phyloP scores from a whole-genome alignment of 2,113 vertebrate genomes.

The Copsychus sechellarum region DNA sequence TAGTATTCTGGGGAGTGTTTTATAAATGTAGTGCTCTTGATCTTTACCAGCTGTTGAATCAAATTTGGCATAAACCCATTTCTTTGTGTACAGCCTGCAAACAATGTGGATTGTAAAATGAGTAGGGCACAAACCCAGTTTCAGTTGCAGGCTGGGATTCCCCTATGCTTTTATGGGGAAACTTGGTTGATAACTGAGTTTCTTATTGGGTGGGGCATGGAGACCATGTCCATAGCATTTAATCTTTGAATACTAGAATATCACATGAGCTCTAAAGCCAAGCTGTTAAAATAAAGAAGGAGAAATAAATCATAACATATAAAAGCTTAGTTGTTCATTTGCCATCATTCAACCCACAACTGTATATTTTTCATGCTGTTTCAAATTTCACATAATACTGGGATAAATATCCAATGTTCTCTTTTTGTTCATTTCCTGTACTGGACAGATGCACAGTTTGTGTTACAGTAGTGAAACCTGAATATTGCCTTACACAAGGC shows the following conservation, averaged over 20 bases:
- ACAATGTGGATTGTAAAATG: slow-evolving; percentile 30
- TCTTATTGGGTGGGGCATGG: neutral
- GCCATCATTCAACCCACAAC: neutral
- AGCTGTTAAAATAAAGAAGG: neutral
- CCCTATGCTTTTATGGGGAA: slow-evolving; percentile 1
- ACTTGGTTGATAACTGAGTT: slow-evolving; percentile 21
- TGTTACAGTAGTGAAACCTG: neutral
- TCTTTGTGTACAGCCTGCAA: slow-evolving; percentile 22
- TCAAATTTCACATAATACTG: neutral
- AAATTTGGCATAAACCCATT: neutral
- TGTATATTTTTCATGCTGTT: neutral
- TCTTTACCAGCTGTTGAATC: slow-evolving; percentile 4
- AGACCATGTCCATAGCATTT: neutral
- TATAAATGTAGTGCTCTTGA: neutral
- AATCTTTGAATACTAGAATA: slow-evolving; percentile 7
- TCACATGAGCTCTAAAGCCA: neutral
- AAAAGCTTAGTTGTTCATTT: neutral
- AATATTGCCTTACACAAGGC: neutral
- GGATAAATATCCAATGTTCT: neutral
- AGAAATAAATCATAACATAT: neutral
- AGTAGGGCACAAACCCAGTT: slow-evolving; percentile 4
- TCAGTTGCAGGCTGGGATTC: slow-evolving; percentile 46
- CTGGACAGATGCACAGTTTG: neutral
- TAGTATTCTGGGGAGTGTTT: neutral
- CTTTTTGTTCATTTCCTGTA: neutral